phyloP scores from a whole-genome alignment of 1,140 invertebrate genomes.

The Bombus superbus region DNA sequence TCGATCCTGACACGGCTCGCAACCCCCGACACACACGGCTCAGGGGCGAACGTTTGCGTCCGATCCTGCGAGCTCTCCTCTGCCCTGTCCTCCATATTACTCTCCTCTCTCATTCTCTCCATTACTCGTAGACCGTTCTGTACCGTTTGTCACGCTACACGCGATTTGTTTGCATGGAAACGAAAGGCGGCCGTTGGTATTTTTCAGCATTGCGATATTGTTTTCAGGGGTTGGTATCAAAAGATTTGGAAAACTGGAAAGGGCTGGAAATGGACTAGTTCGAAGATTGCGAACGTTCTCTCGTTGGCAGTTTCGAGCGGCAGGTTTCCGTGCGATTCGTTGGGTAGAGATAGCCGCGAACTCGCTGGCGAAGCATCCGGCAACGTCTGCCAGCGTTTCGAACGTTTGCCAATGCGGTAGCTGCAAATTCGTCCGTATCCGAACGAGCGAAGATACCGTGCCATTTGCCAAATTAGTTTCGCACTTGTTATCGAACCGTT shows the following conservation, averaged over 20 bases:
- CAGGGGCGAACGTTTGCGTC: conserved; percentile 42
- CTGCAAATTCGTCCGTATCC: not conserved
- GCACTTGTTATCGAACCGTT: not conserved
- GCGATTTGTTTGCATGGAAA: not conserved
- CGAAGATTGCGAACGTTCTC: not conserved
- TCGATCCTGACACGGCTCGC: conserved; percentile 44
- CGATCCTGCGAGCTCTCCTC: conserved; percentile 18
- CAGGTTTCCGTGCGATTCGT: not conserved
- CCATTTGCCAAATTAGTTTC: conserved; percentile 38
- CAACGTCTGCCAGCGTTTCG: conserved; percentile 5
- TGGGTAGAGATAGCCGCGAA: too few species aligned
- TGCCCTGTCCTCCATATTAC: not conserved
- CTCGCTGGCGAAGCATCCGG: not conserved
- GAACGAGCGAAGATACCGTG: not conserved
- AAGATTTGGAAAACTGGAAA: not conserved
- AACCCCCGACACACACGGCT: conserved; percentile 21
- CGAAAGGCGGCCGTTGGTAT: not conserved
- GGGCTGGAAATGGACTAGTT: not conserved
- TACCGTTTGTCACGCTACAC: not conserved
- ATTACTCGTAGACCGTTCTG: not conserved
- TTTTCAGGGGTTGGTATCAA: too few species aligned
- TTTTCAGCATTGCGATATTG: not conserved
- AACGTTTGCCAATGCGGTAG: conserved; percentile 5
- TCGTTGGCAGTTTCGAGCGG: not conserved
- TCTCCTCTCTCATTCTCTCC: too few species aligned